Percentiles rank a stretch among this genome's conserved stretches.
Conservation (phyloP, 2,113 vertebrate genomes). For the Gambusia holbrooki region DNA sequence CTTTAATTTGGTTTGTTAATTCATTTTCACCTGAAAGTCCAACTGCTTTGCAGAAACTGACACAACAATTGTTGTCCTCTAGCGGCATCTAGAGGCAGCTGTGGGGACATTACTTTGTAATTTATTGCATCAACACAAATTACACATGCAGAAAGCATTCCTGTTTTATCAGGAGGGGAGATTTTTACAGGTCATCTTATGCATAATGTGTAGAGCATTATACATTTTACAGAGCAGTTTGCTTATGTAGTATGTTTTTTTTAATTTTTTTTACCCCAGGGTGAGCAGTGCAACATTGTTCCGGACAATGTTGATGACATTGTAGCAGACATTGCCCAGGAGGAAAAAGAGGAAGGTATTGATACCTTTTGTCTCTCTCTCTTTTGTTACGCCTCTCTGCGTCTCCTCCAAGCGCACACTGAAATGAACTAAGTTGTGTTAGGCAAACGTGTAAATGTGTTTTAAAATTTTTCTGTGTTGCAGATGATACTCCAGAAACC, state of each 20-base stretch:
- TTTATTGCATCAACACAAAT: not conserved
- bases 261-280: constrained; percentile 77
- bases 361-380: not conserved
- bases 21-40: not conserved
- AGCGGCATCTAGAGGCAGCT: constrained; percentile 70
- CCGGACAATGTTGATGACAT: constrained; percentile 98
- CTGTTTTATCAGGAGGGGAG: not conserved
- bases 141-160: not conserved
- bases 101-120: constrained; percentile 7
- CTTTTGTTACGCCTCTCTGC: too few relatives aligned
- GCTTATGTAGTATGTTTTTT: constrained; percentile 34
- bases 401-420: not conserved
- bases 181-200: not conserved
- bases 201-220: not conserved
- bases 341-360: constrained; percentile 98
- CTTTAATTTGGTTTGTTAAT: constrained; percentile 2
- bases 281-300: constrained; percentile 97
- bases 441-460: not conserved
- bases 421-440: not conserved
- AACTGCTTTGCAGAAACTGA: constrained; percentile 12
- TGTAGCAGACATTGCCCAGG: constrained; percentile 95
- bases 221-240: not conserved
- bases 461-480: constrained; percentile 21
- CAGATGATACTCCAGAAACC: constrained; percentile 98
- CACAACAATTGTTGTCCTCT: constrained; percentile 33